Conservation (phyloP, 2,797 vertebrate species). For the Fistularia tabacaria region DNA sequence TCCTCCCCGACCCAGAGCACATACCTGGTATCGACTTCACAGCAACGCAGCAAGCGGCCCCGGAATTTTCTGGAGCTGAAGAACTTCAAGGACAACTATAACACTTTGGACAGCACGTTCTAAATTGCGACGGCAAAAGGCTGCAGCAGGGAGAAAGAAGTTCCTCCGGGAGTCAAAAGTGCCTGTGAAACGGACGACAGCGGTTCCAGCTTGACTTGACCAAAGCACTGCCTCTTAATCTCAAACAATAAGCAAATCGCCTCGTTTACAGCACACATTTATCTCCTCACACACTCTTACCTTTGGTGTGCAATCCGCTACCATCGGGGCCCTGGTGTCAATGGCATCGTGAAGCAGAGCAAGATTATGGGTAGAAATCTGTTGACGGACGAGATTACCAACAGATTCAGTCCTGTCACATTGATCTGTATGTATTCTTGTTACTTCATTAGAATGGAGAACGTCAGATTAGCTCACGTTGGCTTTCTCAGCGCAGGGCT, state of each 20-base stretch:
- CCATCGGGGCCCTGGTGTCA: too few species aligned
- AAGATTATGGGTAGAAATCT: not conserved
- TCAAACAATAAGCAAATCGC: not conserved
- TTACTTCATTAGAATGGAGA: too few species aligned
- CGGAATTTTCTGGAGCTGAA: slow-evolving; percentile 95
- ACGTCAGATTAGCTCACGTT: too few species aligned
- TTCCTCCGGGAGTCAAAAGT: slow-evolving; percentile 28
- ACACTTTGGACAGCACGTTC: slow-evolving; percentile 91
- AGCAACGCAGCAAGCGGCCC: slow-evolving; percentile 90
- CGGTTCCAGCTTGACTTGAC: not conserved
- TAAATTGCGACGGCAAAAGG: slow-evolving; percentile 45
- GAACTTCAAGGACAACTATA: slow-evolving; percentile 98
- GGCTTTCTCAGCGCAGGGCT: too few species aligned
- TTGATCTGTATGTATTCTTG: too few species aligned
- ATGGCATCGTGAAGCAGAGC: not conserved
- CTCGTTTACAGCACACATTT: slow-evolving; percentile 40
- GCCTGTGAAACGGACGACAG: slow-evolving; percentile 18
- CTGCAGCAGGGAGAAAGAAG: slow-evolving; percentile 2
- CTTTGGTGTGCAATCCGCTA: too few species aligned
- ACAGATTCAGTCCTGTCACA: too few species aligned
- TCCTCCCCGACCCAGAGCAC: slow-evolving; percentile 84
- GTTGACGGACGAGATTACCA: too few species aligned
- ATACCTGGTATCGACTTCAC: slow-evolving; percentile 83
- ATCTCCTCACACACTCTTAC: not conserved
- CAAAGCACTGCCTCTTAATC: slow-evolving; percentile 46